A percentile compares a stretch with the other conserved stretches of the same genome.
phyloP scores from a whole-genome alignment of 2,113 vertebrate species.

The Chinchilla lanigera region DNA sequence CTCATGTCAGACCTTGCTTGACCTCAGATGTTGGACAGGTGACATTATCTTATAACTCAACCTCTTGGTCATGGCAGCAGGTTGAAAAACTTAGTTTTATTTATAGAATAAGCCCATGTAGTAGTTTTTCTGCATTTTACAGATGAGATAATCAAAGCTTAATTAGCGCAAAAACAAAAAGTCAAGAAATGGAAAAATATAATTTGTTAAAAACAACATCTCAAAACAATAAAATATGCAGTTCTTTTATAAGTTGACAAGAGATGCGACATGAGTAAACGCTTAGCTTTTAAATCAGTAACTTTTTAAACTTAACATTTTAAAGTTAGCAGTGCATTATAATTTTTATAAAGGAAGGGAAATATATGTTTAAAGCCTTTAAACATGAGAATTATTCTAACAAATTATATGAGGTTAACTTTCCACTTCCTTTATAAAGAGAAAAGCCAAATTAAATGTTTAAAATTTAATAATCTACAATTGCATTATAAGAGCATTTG shows the following conservation, averaged over 20 bases:
- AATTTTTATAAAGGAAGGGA: constrained; percentile 49
- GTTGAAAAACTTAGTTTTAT: constrained; percentile 47
- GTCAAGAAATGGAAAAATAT: neutral
- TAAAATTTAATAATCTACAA: constrained; percentile 13
- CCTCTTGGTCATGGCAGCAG: neutral
- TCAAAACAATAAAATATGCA: neutral
- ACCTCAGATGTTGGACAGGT: neutral
- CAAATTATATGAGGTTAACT: constrained; percentile 18
- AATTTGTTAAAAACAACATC: constrained; percentile 1
- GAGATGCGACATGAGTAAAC: neutral
- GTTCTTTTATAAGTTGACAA: neutral
- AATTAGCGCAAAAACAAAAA: constrained; percentile 37
- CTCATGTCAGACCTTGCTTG: neutral
- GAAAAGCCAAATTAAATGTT: constrained; percentile 27
- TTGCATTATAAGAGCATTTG: constrained; percentile 4
- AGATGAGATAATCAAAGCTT: constrained; percentile 31
- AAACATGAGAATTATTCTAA: neutral
- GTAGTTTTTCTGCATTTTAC: constrained; percentile 35
- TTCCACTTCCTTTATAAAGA: neutral
- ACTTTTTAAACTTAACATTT: constrained; percentile 32
- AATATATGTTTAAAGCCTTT: constrained; percentile 8
- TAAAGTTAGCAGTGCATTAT: constrained; percentile 11
- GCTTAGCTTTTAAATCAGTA: constrained; percentile 11
- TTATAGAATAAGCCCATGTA: neutral
- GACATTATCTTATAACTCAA: neutral